Evolutionary conservation across 1,140 invertebrate species (phyloP).

Genomic region (Goniozus legneri): DNA sequence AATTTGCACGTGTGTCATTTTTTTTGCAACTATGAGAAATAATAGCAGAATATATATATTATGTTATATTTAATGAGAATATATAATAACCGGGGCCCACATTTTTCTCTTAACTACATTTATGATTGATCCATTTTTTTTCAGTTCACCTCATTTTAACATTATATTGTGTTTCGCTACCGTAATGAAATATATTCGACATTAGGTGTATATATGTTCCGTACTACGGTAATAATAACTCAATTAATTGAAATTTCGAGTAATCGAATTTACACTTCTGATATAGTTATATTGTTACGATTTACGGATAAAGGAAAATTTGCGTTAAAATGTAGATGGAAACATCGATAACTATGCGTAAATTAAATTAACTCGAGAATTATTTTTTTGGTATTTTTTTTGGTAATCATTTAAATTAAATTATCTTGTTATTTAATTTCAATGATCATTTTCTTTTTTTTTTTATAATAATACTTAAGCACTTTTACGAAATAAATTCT

Average conservation of each 20-base stretch:
- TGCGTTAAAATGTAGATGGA: too few relatives aligned
- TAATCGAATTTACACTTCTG: too few relatives aligned
- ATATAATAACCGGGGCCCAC: conserved; percentile 46
- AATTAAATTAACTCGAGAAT: too few relatives aligned
- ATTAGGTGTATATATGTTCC: too few relatives aligned
- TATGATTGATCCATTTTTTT: conserved; percentile 35
- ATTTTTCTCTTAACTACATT: conserved; percentile 40
- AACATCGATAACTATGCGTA: too few relatives aligned
- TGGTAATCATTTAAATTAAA: conserved; percentile 15
- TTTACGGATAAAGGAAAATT: too few relatives aligned
- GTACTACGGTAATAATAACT: too few relatives aligned
- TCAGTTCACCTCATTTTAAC: conserved; percentile 30
- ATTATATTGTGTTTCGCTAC: conserved; percentile 33
- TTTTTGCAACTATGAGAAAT: conserved; percentile 46
- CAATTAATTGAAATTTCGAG: too few relatives aligned
- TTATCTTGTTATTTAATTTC: conserved; percentile 12
- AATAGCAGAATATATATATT: conserved; percentile 50
- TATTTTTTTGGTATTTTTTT: conserved; percentile 3
- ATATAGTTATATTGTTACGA: too few relatives aligned
- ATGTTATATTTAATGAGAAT: conserved; percentile 52
- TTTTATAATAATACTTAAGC: too few relatives aligned
- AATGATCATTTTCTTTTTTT: conserved; percentile 14
- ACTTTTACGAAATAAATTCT: too few relatives aligned
- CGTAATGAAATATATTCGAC: too few relatives aligned
- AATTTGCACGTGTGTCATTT: conserved; percentile 20